Conservation (phyloP, 2,113 vertebrate genomes). For the Podocnemis expansa region DNA sequence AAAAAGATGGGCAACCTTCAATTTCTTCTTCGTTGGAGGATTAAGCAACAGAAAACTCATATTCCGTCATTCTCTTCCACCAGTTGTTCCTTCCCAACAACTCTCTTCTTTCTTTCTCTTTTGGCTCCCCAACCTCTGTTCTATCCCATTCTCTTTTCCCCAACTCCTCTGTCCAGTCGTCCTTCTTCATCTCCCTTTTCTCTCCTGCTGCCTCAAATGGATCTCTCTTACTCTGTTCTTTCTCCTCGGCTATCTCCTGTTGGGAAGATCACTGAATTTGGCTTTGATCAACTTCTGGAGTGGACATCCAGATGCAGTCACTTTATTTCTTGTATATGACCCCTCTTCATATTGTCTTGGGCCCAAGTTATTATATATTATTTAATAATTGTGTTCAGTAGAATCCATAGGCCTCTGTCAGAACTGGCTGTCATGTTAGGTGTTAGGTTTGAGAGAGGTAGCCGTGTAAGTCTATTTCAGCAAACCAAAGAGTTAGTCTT, state of each 20-base stretch:
- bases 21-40: not conserved
- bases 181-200: not conserved
- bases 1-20: not conserved
- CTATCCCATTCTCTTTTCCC: not conserved
- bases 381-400: accelerated
- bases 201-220: not conserved
- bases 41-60: not conserved
- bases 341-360: accelerated
- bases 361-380: not conserved
- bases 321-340: accelerated
- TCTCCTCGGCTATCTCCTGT: not conserved
- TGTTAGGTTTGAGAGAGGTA: too few species aligned
- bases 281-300: too few species aligned
- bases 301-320: not conserved
- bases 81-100: not conserved
- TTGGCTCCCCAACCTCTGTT: not conserved
- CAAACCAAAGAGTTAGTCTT: too few species aligned
- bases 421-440: not conserved
- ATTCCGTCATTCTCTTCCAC: not conserved
- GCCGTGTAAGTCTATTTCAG: too few species aligned
- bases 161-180: too few species aligned
- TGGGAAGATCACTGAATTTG: not conserved
- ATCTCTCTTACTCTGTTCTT: not conserved
- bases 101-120: not conserved
- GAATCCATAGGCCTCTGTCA: not conserved